Conservation (phyloP, 30 jellyfish, hydroid and myxozoan genomes). For the Clytia hemisphaerica region DNA sequence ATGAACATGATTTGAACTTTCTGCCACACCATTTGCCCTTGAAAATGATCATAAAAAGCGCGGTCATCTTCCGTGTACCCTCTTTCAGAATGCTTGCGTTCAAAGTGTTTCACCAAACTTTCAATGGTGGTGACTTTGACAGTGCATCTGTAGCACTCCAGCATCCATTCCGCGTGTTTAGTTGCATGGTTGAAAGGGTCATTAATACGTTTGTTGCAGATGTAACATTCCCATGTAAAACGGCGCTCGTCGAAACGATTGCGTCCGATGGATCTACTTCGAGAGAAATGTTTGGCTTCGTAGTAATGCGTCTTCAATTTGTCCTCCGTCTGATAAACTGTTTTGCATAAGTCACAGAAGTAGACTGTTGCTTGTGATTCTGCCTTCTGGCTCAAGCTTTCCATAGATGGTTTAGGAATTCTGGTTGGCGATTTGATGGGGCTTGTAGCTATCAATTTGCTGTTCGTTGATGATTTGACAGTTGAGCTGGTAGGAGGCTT, state of each 20-base stretch:
- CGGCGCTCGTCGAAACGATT: neutral
- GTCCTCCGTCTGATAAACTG: neutral
- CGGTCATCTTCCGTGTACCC: neutral
- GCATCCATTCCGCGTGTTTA: neutral
- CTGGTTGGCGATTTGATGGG: too few relatives aligned
- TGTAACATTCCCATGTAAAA: slow-evolving; percentile 8
- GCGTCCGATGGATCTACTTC: neutral
- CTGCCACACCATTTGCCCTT: too few relatives aligned
- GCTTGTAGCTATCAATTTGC: too few relatives aligned
- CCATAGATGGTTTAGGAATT: too few relatives aligned
- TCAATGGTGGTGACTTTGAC: neutral
- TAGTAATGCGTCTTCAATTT: neutral
- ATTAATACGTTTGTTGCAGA: slow-evolving; percentile 7
- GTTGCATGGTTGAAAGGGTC: neutral
- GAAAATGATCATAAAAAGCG: neutral
- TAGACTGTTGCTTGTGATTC: too few relatives aligned
- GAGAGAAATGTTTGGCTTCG: too few relatives aligned
- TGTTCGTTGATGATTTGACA: too few relatives aligned
- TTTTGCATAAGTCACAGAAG: too few relatives aligned
- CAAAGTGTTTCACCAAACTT: neutral
- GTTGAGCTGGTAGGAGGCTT: too few relatives aligned
- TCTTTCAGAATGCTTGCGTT: neutral
- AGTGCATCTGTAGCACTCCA: slow-evolving; percentile 17
- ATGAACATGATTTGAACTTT: too few relatives aligned
- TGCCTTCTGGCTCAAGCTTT: too few relatives aligned